Evolutionary conservation across 2,113 vertebrate genomes (phyloP).

Genomic region (Nesogale talazaci): DNA sequence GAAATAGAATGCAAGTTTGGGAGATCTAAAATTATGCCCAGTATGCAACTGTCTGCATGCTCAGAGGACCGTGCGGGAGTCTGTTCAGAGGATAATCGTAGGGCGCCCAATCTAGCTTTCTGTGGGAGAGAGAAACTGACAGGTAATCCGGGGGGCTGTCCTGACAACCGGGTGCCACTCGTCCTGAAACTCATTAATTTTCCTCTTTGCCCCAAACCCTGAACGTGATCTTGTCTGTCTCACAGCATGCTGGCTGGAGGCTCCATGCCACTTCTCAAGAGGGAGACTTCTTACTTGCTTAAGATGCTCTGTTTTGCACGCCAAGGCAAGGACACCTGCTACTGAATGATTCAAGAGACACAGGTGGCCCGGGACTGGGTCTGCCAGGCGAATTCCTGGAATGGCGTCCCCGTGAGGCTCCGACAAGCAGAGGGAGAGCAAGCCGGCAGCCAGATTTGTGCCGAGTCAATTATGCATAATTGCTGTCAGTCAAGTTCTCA

Average conservation of each 20-base stretch:
- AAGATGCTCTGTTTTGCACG: slow-evolving; percentile 47
- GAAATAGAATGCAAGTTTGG: slow-evolving; percentile 59
- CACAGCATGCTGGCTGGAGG: neutral
- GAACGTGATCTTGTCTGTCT: neutral
- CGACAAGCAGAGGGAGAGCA: neutral
- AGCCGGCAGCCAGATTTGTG: neutral
- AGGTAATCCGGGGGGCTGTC: neutral
- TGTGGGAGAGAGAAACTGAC: slow-evolving; percentile 27
- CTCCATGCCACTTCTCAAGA: neutral
- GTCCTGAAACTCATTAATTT: neutral
- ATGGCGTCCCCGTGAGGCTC: neutral
- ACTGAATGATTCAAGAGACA: slow-evolving; percentile 66
- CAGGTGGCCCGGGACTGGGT: slow-evolving; percentile 30
- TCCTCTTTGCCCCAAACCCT: neutral
- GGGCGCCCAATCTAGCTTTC: slow-evolving; percentile 7
- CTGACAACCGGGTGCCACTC: neutral
- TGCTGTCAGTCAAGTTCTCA: neutral
- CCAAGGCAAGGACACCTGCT: slow-evolving; percentile 55
- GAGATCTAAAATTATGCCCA: slow-evolving; percentile 67
- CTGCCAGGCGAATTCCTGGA: slow-evolving; percentile 18
- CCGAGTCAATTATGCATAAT: slow-evolving; percentile 40
- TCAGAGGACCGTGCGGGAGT: slow-evolving; percentile 25
- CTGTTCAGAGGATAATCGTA: slow-evolving; percentile 19
- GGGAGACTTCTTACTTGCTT: neutral
- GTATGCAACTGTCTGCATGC: slow-evolving; percentile 58